Evolutionary conservation across 2,113 vertebrate species (phyloP).

Genomic region (Notiomystis cincta): DNA sequence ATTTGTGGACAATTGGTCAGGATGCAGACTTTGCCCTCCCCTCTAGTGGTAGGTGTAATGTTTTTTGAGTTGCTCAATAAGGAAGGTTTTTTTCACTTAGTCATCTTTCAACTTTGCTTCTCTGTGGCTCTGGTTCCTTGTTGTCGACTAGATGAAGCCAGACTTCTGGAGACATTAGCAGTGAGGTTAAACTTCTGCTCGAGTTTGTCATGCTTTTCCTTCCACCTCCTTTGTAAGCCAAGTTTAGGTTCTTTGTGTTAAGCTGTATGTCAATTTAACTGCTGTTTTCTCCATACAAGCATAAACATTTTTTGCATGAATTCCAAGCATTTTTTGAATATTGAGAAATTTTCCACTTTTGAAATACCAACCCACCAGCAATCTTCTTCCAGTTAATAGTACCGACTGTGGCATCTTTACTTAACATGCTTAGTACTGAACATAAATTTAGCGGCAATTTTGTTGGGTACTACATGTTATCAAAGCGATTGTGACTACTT

Average conservation of each 20-base stretch:
- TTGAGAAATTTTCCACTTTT: background rate
- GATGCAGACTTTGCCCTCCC: background rate
- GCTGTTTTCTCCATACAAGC: background rate
- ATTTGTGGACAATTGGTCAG: rapidly evolving
- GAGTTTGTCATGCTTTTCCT: background rate
- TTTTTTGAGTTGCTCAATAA: background rate
- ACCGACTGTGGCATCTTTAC: background rate
- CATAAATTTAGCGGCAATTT: background rate
- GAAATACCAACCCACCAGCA: background rate
- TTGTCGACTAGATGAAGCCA: background rate
- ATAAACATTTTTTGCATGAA: background rate
- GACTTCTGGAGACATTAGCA: background rate
- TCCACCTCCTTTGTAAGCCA: background rate
- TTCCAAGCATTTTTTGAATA: background rate
- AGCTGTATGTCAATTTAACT: background rate
- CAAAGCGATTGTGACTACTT: background rate
- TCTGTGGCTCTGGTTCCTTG: background rate
- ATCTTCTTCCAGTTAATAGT: background rate
- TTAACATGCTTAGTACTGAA: background rate
- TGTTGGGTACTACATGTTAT: background rate
- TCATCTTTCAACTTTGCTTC: background rate
- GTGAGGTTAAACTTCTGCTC: background rate
- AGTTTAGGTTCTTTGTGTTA: background rate
- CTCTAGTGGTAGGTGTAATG: background rate
- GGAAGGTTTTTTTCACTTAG: background rate